Evolutionary conservation across 2,888 invertebrate species (phyloP).

Genomic region (Cerastis rubricosa): DNA sequence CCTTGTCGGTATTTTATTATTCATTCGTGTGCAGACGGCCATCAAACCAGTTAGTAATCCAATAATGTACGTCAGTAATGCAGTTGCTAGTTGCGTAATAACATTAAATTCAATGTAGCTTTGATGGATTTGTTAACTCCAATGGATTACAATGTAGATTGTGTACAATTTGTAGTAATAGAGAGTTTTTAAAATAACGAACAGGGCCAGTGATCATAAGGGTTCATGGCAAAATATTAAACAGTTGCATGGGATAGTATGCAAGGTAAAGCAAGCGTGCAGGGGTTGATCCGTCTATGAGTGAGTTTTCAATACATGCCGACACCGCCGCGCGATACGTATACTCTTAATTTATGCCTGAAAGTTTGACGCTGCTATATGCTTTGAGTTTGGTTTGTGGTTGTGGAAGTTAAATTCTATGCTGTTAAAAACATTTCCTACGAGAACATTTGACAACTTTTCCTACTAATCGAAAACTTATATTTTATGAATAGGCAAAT

Average conservation of each 20-base stretch:
- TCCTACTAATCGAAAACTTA: not conserved
- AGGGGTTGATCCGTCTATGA: not conserved
- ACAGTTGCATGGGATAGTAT: not conserved
- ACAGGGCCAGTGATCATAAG: not conserved
- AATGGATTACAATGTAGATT: conserved; percentile 13
- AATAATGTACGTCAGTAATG: not conserved
- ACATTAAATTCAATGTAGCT: conserved; percentile 30
- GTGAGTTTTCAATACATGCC: not conserved
- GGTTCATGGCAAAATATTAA: not conserved
- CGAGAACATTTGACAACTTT: too few species aligned
- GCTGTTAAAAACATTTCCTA: not conserved
- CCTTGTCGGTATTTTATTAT: not conserved
- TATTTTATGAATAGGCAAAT: conserved; percentile 8
- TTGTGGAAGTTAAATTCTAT: not conserved
- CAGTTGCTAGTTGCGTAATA: not conserved
- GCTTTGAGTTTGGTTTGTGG: too few species aligned
- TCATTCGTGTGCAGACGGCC: not conserved
- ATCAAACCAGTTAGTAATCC: conserved; percentile 9
- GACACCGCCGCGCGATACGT: not conserved
- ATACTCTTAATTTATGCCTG: not conserved
- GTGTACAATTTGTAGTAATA: not conserved
- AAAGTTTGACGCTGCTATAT: too few species aligned
- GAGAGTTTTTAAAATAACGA: not conserved
- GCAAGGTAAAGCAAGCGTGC: not conserved
- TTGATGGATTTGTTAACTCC: conserved; percentile 10